Base-by-base conservation (phyloP, 2,888 invertebrate genomes). In the Dichetophora obliterata region DNA sequence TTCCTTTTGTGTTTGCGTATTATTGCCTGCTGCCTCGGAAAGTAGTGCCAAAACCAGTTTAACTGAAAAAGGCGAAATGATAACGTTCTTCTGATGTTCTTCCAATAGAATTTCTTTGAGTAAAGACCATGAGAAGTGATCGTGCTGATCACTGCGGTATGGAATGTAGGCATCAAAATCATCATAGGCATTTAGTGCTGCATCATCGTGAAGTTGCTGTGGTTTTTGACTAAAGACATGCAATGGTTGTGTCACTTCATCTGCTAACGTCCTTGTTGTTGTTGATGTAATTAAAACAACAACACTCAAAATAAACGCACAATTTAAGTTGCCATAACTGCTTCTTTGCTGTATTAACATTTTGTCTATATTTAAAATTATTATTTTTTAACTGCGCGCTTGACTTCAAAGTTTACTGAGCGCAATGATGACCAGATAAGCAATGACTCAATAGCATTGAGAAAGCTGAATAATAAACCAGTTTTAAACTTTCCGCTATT, bases 41-140 rank as follows among this genome's bases (percentile, higher is more conserved):
- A 96, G 89, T 82, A 95, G 91, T 0, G 93, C 93, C 79, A 96
- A 86, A 0, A 94, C 92, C 80, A 95, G 84, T 88, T 95, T 95
- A 63, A 95, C 87, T 2, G 95, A 95, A 79, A 95, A 90, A 0
- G 96, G 95, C 0, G 95, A 96, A 65, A 95, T 85, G 27, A 95
- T 89, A 74, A 94, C 90, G 88, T 95, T 95, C 16, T 91, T 77
- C 0, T 77, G 75, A 11, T 86, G 85, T 37, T 83, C 84, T 5
- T 84, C 82, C 16, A 61, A 27, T 8, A 88, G 82, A 71, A 88
- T 83, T 19, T 83, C 92, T 90, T 92, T 93, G 22, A 93, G 90
- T 27, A 94, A 85, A 70, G 90, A 90, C 93, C 93, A 94, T 77
- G 94, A 94, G 84, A 94, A 94, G 73, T 89, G 89, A 81, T 94